Percentiles rank a stretch among this genome's conserved stretches.
Evolutionary conservation across 2,888 invertebrate species (phyloP).

Genomic region (Pecten maximus): DNA sequence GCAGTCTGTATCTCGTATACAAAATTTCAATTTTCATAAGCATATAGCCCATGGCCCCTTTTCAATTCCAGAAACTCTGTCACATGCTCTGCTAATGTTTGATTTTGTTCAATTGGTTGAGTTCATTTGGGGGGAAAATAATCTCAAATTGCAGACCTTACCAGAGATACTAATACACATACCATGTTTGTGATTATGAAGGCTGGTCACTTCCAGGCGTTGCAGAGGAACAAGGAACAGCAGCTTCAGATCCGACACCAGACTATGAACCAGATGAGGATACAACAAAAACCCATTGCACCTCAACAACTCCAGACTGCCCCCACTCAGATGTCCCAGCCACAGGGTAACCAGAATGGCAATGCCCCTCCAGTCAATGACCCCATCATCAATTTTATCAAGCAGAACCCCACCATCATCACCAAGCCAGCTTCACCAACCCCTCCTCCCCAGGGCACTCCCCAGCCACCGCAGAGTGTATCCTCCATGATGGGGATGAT

Average conservation of each 20-base stretch:
- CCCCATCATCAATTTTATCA: slow-evolving; percentile 76
- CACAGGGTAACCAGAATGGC: slow-evolving; percentile 11
- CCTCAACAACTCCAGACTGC: slow-evolving; percentile 46
- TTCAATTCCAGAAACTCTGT: too few species aligned
- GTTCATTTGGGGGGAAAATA: too few species aligned
- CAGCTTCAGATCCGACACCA: slow-evolving; percentile 76
- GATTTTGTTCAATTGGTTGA: too few species aligned
- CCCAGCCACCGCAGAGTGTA: slow-evolving; percentile 50
- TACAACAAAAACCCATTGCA: slow-evolving; percentile 51
- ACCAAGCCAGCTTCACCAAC: slow-evolving; percentile 79
- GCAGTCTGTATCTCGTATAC: too few species aligned
- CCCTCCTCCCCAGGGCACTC: slow-evolving; percentile 64
- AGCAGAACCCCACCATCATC: slow-evolving; percentile 79
- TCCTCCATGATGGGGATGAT: slow-evolving; percentile 59
- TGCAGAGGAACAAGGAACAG: slow-evolving; percentile 76
- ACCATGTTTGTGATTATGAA: not conserved
- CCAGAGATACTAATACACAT: too few species aligned
- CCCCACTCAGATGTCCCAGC: slow-evolving; percentile 40
- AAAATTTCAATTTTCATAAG: too few species aligned
- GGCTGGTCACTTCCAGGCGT: slow-evolving; percentile 64
- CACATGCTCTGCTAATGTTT: too few species aligned
- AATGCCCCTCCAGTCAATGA: slow-evolving; percentile 57
- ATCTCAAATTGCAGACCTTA: too few species aligned
- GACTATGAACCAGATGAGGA: slow-evolving; percentile 69
- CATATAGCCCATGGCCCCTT: too few species aligned